Evolutionary conservation across 2,113 vertebrate genomes (phyloP), one percentile per base, ranked within the genome.

Genomic region (Felis chaus): DNA sequence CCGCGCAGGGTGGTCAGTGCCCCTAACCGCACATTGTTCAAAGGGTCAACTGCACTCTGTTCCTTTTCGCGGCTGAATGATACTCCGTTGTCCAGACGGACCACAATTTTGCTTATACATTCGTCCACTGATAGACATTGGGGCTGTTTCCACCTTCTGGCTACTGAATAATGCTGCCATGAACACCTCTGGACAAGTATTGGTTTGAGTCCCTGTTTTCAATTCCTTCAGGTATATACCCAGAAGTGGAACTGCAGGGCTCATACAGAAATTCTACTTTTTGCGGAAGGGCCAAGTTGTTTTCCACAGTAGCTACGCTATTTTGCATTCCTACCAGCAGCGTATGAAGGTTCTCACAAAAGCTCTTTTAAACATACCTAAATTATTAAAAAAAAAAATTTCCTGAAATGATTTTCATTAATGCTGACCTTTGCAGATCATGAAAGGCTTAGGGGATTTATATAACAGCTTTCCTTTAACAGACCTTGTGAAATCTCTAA

Each of bases 351-450:
- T 29, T 91, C 45, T 84, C 82, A 36, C 92, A 92, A 89, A 82
- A 78, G 78, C 76, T 92, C 89, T 86, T 91, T 92, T 86, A 96
- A 86, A 96, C 27, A 78, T 39, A 68, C 66, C 89, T 88, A 93
- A 95, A 41, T 86, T 86, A 90, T 57, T n/a, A 0, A 31, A 65
- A 71, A 39, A 71, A 96, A 74, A 95, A 41, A 45, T 9, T 7
- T 41, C 25, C 83, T 96, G 13, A 97, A 92, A 97, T 73, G 36
- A 87, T 95, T 95, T 97, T 94, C 69, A 97, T 94, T 93, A 95
- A 71, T 45, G 68, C 57, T 94, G 92, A 90, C 92, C 95, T 92
- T 74, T 96, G 92, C 27, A n/a, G 55, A 41, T 94, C 92, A 80
- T 23, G 63, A 86, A 91, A 80, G 55, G 33, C 92, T 91, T 69